phyloP scores from a whole-genome alignment of 2,113 vertebrate species.

The Collichthys lucidus region DNA sequence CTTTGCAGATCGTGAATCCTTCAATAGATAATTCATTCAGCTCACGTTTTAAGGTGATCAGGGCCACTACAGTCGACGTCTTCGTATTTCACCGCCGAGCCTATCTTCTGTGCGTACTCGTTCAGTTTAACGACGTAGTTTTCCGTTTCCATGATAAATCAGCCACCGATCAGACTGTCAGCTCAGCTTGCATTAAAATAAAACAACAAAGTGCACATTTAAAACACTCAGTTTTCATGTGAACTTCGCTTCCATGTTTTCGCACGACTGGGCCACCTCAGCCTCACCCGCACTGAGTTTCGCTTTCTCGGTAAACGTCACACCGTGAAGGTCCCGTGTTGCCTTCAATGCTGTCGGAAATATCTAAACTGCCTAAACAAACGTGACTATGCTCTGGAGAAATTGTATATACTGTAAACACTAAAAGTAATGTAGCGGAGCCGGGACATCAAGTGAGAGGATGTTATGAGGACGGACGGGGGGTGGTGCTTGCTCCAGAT shows the following conservation, averaged over 20 bases:
- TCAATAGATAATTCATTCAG: background rate
- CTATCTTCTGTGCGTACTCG: constrained; percentile 45
- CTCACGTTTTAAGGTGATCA: constrained; percentile 79
- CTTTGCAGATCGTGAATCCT: background rate
- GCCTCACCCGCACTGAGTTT: constrained; percentile 24
- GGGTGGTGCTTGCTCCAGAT: no score
- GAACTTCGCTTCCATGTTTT: background rate
- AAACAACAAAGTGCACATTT: fast-evolving
- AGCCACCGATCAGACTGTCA: background rate
- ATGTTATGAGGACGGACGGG: no score
- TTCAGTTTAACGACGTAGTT: constrained; percentile 72
- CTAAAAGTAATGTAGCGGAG: background rate
- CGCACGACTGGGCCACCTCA: fast-evolving
- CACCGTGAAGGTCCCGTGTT: background rate
- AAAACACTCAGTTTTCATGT: background rate
- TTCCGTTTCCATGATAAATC: constrained; percentile 56
- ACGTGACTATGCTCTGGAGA: background rate
- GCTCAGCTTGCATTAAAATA: background rate
- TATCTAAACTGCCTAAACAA: background rate
- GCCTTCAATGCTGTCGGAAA: constrained; percentile 9
- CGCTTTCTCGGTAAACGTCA: constrained; percentile 52
- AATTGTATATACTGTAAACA: background rate
- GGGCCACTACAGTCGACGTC: constrained; percentile 67
- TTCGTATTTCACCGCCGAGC: constrained; percentile 26
- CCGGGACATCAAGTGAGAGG: no score